Evolutionary conservation across 2,113 vertebrate genomes (phyloP).

Genomic region (Chitala chitala): DNA sequence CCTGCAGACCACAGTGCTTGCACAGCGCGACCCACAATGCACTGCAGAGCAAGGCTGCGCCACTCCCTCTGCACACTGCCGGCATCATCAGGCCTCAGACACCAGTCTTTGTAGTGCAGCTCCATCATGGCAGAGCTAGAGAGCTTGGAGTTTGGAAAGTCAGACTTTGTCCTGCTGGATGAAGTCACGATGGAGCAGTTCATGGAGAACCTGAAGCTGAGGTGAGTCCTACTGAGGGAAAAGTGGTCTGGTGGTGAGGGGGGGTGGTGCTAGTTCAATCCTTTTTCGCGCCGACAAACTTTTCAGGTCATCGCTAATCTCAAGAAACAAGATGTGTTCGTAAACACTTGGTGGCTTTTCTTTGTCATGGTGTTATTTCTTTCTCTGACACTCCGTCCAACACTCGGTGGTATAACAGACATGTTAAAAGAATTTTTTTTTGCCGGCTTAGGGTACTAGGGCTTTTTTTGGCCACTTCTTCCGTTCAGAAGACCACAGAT

Average conservation of each 20-base stretch:
- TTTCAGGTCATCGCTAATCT: no score
- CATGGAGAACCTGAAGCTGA: slow-evolving; percentile 80
- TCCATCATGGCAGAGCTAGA: slow-evolving; percentile 78
- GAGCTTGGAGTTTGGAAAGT: slow-evolving; percentile 78
- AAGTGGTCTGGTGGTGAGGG: not conserved
- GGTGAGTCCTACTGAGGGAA: slow-evolving; percentile 57
- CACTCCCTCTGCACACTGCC: slow-evolving; percentile 52
- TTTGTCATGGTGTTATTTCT: no score
- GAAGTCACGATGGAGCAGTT: slow-evolving; percentile 88
- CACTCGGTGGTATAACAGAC: no score
- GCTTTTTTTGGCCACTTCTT: not conserved
- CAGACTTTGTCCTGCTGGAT: slow-evolving; percentile 86
- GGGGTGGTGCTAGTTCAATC: no score
- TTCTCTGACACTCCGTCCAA: no score
- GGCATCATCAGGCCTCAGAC: slow-evolving; percentile 30
- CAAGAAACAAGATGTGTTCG: no score
- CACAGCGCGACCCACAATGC: slow-evolving; percentile 34
- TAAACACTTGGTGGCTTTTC: no score
- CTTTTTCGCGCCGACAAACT: not conserved
- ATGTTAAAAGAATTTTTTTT: not conserved
- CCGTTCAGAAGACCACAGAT: not conserved
- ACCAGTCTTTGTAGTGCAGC: slow-evolving; percentile 43
- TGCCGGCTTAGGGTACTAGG: no score
- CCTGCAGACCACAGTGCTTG: slow-evolving; percentile 49
- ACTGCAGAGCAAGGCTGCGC: slow-evolving; percentile 28